Base-by-base conservation (phyloP, 2,113 vertebrate species). In the Dipodomys ordii region DNA sequence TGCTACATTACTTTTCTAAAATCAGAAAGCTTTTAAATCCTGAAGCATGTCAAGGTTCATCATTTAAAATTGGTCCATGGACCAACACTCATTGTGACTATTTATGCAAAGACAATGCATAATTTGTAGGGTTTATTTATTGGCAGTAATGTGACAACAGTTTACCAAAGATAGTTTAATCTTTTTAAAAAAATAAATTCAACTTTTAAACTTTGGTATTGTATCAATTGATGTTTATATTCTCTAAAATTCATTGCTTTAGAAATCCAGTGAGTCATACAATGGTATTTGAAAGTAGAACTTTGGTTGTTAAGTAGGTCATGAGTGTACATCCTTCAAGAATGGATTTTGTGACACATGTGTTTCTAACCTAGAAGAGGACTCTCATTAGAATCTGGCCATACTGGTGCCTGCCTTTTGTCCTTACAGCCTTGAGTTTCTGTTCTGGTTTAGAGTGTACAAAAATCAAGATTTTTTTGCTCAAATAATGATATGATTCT, bases 1-100 rank as follows among this genome's bases (percentile, higher is more conserved):
- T 94, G 13, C 10, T 23, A 78, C 19, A 88, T 68, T 91, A 72
- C 32, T 95, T 88, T 85, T 53, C 68, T 87, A 65, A 73, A 96
- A 46, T 72, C 13, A 82, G 69, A 65, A 93, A 76, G 9, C 23
- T 88, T 71, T 30, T 80, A 23, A 86, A 69, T 82, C 88, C 32
- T 78, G 39, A 87, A 87, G 76, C 16, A 90, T 16, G 30, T 69
- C 15, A 67, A 57, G 7, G 13, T 69, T 32, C 73, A 79, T 87
- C 12, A 5, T 35, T 79, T 74, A 16, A 20, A 3, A 84, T 87
- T 30, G 1, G 20, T 87, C n/a, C 87, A 3, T 80, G 12, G 20
- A 46, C 9, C 15, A 57, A 1, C 30, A 80, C 28, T 81, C 32
- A 65, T 13, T 92, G 5, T 69, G 15, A 12, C 13, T 64, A 57